These are phyloP conservation scores for Furcula furcula DNA, from an alignment of 2,888 invertebrate genomes.

Conservation along the genomic window DNA sequence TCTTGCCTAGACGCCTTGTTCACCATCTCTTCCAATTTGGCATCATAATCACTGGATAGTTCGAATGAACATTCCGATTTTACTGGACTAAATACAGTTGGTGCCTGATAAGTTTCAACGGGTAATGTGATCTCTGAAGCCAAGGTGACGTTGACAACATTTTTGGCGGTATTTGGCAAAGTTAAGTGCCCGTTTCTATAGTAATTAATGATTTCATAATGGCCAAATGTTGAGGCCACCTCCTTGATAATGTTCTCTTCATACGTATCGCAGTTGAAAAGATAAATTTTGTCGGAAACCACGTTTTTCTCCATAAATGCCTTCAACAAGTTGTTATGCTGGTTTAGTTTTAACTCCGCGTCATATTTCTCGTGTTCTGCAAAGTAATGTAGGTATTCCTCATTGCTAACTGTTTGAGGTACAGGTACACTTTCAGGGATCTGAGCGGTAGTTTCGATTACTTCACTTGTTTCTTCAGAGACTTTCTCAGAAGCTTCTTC, in stretches of 20 bases:
- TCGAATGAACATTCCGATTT: slow-evolving; percentile 75
- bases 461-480: too few relatives aligned
- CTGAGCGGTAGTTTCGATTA: slow-evolving; percentile 4
- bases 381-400: slow-evolving; percentile 42
- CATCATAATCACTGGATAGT: slow-evolving; percentile 66
- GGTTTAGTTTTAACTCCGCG: slow-evolving; percentile 56
- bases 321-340: slow-evolving; percentile 54
- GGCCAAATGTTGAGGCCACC: slow-evolving; percentile 47
- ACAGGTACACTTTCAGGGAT: not conserved
- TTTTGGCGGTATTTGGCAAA: slow-evolving; percentile 42
- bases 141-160: slow-evolving; percentile 55
- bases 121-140: slow-evolving; percentile 59
- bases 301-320: slow-evolving; percentile 32
- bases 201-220: slow-evolving; percentile 60
- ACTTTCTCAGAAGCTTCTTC: too few relatives aligned
- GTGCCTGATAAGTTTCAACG: slow-evolving; percentile 33
- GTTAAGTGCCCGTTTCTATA: slow-evolving; percentile 63
- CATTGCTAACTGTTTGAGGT: not conserved
- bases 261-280: slow-evolving; percentile 66
- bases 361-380: slow-evolving; percentile 59
- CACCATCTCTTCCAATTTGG: slow-evolving; percentile 70
- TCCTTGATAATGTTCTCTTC: slow-evolving; percentile 62
- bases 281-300: slow-evolving; percentile 49
- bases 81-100: slow-evolving; percentile 57
- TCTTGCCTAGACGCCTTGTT: slow-evolving; percentile 69